Base-by-base conservation (phyloP, 2,113 vertebrate genomes). In the Sceloporus undulatus region DNA sequence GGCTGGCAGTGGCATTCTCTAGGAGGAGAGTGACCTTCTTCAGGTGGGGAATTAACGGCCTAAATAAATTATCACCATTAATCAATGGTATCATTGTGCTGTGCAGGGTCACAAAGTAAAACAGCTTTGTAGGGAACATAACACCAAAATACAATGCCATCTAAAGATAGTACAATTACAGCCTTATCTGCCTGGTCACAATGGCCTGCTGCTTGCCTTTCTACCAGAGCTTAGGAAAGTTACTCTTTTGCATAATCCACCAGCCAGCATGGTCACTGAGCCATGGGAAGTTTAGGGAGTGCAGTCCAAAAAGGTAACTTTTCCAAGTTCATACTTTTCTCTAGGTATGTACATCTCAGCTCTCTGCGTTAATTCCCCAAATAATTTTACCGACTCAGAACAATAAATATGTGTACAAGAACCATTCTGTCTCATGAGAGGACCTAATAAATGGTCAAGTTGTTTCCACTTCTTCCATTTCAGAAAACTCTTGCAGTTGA, bases 1-100 rank as follows among this genome's bases (percentile, higher is more conserved):
- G 21, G 9, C 40, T 71, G 27, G 62, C 65, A 18, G 16, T 38
- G 27, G 62, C 27, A 13, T 62, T 82, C 25, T 13, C 62, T 66
- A 13, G 80, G 62, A 82, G 42, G 27, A 19, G 16, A 71, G 21
- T 84, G 38, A 71, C 27, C 42, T 71, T 13, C 9, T 62, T 66
- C 79, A 59, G 56, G 27, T 42, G 19, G 34, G 71, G 68, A 27
- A 71, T 71, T 71, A 71, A 71, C 42, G 48, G 40, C 18, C 82
- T 48, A 84, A 84, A 84, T 54, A 68, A 68, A 70, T 68, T 4
- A 16, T 71, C 54, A 48, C 65, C 25, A 16, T 16, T 54, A 71
- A 71, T 84, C 25, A 84, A 52, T 71, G 25, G 66, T 71, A 54
- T 66, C 82, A 84, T 84, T 71, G 82, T 71, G 66, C 29, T 84